These are phyloP conservation scores for Hydrozoanthus gracilis DNA, from an alignment of 92 coral and sea anemone species.

Conservation along the genomic window DNA sequence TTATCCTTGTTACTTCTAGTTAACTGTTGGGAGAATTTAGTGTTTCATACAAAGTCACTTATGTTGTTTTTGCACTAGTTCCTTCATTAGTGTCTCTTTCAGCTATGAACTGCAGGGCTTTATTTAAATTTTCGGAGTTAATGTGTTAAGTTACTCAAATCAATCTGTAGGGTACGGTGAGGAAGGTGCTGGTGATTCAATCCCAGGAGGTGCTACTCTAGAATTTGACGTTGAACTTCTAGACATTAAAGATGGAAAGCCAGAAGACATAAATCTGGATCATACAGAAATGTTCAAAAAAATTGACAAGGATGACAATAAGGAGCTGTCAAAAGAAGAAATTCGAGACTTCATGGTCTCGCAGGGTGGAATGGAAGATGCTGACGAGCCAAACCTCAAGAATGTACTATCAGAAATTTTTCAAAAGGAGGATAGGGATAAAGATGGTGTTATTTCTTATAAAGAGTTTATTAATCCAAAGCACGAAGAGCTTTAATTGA, in stretches of 20 bases:
- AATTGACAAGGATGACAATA: slow-evolving; percentile 80
- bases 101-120: not conserved
- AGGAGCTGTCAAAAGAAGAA: slow-evolving; percentile 72
- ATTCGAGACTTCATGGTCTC: slow-evolving; percentile 64
- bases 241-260: slow-evolving; percentile 62
- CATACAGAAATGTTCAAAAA: slow-evolving; percentile 64
- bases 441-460: slow-evolving; percentile 84
- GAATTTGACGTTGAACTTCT: slow-evolving; percentile 85
- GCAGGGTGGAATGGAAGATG: slow-evolving; percentile 67
- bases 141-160: not conserved
- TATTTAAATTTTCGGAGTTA: not conserved
- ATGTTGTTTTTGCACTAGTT: too few species aligned
- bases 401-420: slow-evolving; percentile 77
- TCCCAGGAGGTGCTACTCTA: slow-evolving; percentile 83
- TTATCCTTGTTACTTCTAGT: too few species aligned
- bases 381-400: slow-evolving; percentile 59
- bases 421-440: slow-evolving; percentile 79
- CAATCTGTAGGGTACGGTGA: slow-evolving; percentile 73
- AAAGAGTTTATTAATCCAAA: slow-evolving; percentile 84
- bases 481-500: slow-evolving; percentile 50
- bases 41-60: too few species aligned
- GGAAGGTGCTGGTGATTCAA: slow-evolving; percentile 74
- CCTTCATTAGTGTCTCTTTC: too few species aligned
- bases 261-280: slow-evolving; percentile 10
- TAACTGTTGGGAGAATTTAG: too few species aligned